Conservation (phyloP, 2,888 invertebrate species). For the Sesia apiformis region DNA sequence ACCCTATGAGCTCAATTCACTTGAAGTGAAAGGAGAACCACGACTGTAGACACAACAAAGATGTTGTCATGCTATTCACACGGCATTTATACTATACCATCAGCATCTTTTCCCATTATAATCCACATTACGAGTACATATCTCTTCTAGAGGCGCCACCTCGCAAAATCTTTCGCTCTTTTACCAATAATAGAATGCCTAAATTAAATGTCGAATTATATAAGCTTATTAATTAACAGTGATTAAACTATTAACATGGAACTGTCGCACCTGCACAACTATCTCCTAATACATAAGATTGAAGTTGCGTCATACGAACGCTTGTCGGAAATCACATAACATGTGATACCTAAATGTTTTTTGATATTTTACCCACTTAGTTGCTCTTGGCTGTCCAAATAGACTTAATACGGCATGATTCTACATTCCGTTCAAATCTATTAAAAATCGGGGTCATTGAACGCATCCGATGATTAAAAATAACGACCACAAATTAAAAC, state of each 20-base stretch:
- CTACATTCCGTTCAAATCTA: constrained; percentile 16
- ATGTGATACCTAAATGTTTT: constrained; percentile 3
- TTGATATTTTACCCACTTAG: background rate
- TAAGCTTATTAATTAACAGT: constrained; percentile 34
- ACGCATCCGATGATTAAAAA: constrained; percentile 38
- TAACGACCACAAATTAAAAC: constrained; percentile 33
- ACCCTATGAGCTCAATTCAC: constrained; percentile 44
- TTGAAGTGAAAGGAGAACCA: constrained; percentile 59
- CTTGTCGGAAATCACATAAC: constrained; percentile 5
- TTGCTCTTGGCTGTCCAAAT: background rate
- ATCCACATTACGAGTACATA: constrained; percentile 10
- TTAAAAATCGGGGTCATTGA: constrained; percentile 34
- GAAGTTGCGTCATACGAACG: constrained; percentile 13
- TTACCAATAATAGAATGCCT: constrained; percentile 10
- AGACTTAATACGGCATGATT: background rate
- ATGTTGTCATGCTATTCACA: constrained; percentile 47
- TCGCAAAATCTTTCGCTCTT: no score
- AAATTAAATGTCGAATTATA: constrained; percentile 34
- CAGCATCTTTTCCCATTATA: no score
- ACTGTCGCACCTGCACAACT: constrained; percentile 13
- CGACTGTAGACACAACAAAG: constrained; percentile 31
- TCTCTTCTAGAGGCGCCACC: no score
- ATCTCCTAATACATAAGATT: constrained; percentile 15
- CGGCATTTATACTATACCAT: no score
- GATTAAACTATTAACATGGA: constrained; percentile 20